These are phyloP conservation scores for Micromys minutus DNA, from an alignment of 2,113 vertebrate genomes.

Conservation along the genomic window DNA sequence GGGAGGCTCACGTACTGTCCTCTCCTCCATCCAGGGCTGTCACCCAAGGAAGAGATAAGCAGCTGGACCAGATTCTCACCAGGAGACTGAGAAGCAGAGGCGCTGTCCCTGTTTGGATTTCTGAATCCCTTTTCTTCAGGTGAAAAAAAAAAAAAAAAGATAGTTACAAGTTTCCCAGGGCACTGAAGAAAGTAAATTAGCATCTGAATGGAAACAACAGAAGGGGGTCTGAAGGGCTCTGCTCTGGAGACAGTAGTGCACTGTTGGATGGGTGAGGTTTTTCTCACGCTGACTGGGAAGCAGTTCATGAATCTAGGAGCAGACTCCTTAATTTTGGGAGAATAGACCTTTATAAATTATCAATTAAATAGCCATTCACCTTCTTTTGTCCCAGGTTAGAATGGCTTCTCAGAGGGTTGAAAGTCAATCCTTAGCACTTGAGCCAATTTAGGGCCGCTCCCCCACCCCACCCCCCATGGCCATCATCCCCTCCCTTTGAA, in stretches of 20 bases:
- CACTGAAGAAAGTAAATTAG: slow-evolving; percentile 47
- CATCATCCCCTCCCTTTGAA: not conserved
- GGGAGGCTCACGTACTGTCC: not conserved
- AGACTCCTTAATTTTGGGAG: slow-evolving; percentile 51
- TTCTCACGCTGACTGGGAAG: slow-evolving; percentile 14
- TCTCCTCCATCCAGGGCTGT: not conserved
- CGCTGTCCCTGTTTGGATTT: not conserved
- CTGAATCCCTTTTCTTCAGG: slow-evolving; percentile 47
- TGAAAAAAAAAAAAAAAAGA: not conserved
- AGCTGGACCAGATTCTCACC: not conserved
- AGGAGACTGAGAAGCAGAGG: slow-evolving; percentile 40
- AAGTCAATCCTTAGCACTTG: not conserved
- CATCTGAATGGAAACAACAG: slow-evolving; percentile 35
- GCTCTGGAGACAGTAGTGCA: not conserved
- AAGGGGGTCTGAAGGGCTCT: not conserved
- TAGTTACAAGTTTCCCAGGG: slow-evolving; percentile 56
- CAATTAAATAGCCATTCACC: slow-evolving; percentile 29
- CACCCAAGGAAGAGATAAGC: slow-evolving; percentile 38
- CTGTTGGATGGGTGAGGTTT: slow-evolving; percentile 22
- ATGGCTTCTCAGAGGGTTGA: not conserved
- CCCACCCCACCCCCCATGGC: not conserved
- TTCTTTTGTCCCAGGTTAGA: slow-evolving; percentile 41
- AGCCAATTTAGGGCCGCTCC: not conserved
- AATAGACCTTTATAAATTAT: slow-evolving; percentile 32
- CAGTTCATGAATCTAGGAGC: slow-evolving; percentile 38